Evolutionary conservation across 1,140 invertebrate species (phyloP).

Genomic region (Polypedilum pembai): DNA sequence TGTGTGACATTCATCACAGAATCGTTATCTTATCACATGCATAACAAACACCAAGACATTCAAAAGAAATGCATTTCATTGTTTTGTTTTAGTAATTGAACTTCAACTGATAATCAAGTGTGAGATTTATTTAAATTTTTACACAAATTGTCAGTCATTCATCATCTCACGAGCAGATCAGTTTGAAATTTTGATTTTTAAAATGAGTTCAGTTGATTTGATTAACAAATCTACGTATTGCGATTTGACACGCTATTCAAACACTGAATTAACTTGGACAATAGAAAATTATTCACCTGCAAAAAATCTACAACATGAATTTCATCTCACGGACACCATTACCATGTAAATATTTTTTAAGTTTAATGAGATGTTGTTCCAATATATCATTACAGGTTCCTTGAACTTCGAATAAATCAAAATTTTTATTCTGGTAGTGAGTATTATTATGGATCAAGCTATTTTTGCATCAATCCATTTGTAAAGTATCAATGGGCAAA

Average conservation of each 20-base stretch:
- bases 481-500: background rate
- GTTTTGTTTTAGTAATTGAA: no score
- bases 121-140: no score
- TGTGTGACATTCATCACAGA: no score
- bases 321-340: background rate
- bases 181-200: no score
- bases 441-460: background rate
- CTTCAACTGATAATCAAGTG: no score
- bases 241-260: background rate
- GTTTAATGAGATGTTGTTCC: background rate
- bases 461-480: background rate
- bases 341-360: background rate
- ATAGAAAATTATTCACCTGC: background rate
- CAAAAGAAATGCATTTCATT: no score
- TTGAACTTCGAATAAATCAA: conserved; percentile 5
- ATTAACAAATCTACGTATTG: background rate
- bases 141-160: no score
- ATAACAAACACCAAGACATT: no score
- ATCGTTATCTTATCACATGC: no score
- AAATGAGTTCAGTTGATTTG: background rate
- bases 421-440: background rate
- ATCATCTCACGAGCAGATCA: no score
- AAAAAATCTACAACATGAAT: background rate
- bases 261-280: background rate
- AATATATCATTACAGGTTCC: background rate